A percentile compares a stretch with the other conserved stretches of the same genome.
Evolutionary conservation across 2,797 vertebrate genomes (phyloP).

Genomic region (Chelonia mydas): DNA sequence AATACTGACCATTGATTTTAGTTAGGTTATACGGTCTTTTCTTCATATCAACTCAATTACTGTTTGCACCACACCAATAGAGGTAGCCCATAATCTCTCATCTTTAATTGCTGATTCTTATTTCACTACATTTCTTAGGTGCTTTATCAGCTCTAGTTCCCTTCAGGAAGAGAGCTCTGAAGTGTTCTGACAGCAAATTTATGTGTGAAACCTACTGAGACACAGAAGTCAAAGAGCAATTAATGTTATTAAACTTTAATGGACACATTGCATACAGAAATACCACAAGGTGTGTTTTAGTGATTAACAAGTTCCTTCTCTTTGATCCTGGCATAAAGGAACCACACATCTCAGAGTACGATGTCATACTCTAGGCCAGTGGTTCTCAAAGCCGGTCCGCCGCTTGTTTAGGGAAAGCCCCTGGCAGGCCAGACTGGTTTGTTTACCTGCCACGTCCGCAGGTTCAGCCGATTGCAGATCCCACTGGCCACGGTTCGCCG

Average conservation of each 20-base stretch:
- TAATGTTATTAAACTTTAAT: conserved; percentile 57
- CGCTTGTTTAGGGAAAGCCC: too few species aligned
- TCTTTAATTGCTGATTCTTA: background rate
- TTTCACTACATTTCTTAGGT: background rate
- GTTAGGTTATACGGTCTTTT: background rate
- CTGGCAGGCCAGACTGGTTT: too few species aligned
- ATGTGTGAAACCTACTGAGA: conserved; percentile 14
- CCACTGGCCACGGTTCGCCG: too few species aligned
- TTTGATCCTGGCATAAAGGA: background rate
- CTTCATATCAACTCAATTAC: background rate
- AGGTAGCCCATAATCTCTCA: background rate
- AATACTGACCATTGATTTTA: background rate
- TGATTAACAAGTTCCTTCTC: background rate
- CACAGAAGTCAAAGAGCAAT: conserved; percentile 19
- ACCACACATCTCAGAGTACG: background rate
- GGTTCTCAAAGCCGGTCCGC: too few species aligned
- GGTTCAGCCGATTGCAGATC: too few species aligned
- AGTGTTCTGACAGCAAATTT: conserved; percentile 10
- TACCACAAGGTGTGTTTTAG: rapidly evolving
- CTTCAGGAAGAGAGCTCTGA: background rate
- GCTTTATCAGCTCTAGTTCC: background rate
- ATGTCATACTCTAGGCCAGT: background rate
- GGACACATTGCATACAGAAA: conserved; percentile 13
- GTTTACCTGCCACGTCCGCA: too few species aligned
- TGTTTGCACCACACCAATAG: background rate